phyloP scores from a whole-genome alignment of 2,888 invertebrate genomes.

The Gastrophysa polygoni region DNA sequence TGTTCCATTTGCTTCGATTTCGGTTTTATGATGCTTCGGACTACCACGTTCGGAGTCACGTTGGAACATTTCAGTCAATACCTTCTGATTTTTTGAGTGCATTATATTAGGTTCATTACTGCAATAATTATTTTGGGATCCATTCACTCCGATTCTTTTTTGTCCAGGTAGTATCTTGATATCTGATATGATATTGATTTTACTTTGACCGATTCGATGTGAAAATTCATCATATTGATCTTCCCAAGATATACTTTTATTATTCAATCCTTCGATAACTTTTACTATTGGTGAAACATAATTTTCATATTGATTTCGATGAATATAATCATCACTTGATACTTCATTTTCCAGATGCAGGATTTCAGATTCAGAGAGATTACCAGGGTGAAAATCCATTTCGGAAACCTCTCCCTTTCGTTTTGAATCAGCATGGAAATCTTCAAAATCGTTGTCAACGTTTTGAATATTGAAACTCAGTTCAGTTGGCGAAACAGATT shows the following conservation, averaged over 20 bases:
- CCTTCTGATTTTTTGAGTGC: too few relatives aligned
- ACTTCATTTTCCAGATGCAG: neutral
- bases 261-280: conserved; percentile 35
- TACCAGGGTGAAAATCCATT: neutral
- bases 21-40: too few relatives aligned
- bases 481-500: conserved; percentile 35
- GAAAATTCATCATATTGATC: conserved; percentile 17
- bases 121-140: neutral
- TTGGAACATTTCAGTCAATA: too few relatives aligned
- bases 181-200: conserved; percentile 20
- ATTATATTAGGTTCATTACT: neutral
- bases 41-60: too few relatives aligned
- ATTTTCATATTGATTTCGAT: conserved; percentile 7
- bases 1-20: too few relatives aligned
- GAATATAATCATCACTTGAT: neutral
- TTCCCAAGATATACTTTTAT: conserved; percentile 34
- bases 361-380: neutral
- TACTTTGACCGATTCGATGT: neutral
- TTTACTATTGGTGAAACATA: conserved; percentile 34
- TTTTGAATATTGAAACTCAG: too few relatives aligned
- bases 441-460: neutral
- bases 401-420: neutral
- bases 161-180: neutral
- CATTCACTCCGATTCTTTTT: neutral
- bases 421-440: too few relatives aligned